phyloP scores from a whole-genome alignment of 2,797 vertebrate genomes.

The Gobio occitaniae region DNA sequence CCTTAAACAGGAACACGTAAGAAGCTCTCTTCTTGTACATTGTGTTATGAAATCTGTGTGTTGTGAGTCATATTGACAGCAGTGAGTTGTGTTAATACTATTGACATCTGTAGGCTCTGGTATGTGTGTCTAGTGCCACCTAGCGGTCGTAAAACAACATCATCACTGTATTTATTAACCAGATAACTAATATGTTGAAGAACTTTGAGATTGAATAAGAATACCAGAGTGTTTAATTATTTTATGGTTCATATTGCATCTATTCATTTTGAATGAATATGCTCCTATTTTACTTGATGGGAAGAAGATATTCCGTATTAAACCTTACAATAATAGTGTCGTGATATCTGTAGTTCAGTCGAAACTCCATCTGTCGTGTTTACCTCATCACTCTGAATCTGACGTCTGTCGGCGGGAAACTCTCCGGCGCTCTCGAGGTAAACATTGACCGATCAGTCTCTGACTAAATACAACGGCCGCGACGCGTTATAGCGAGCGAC shows the following conservation, averaged over 20 bases:
- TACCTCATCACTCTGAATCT: neutral
- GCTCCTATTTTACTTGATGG: too few relatives aligned
- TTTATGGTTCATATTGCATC: neutral
- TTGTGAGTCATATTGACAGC: neutral
- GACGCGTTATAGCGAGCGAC: neutral
- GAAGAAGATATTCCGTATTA: neutral
- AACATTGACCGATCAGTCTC: neutral
- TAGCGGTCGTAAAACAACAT: neutral
- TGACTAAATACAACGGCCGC: neutral
- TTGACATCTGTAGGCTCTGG: neutral
- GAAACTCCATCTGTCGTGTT: neutral
- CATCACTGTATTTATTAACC: too few relatives aligned
- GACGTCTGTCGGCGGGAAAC: neutral
- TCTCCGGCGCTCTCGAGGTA: neutral
- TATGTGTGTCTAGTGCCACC: conserved; percentile 15
- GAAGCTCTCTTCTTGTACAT: neutral
- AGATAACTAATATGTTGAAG: neutral
- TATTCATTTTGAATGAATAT: neutral
- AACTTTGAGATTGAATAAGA: neutral
- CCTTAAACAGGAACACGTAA: neutral
- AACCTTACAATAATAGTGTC: neutral
- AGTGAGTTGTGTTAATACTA: neutral
- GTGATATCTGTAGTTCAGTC: neutral
- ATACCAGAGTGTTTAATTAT: neutral
- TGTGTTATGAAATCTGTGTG: neutral